A percentile compares a stretch with the other conserved stretches of the same genome.
Evolutionary conservation across 2,113 vertebrate genomes (phyloP).

Genomic region (Channa maculata): DNA sequence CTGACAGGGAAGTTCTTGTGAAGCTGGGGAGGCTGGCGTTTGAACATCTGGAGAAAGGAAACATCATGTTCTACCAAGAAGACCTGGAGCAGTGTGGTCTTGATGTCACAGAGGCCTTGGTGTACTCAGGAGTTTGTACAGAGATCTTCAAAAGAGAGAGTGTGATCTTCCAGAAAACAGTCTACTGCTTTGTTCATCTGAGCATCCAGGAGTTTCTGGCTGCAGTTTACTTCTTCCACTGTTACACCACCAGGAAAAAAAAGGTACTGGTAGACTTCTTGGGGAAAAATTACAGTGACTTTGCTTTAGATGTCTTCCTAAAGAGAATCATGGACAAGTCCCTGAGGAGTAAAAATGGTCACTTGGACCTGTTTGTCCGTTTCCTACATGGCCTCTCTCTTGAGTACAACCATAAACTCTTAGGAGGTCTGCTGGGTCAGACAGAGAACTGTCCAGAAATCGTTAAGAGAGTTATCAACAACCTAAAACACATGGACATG

Average conservation of each 20-base stretch:
- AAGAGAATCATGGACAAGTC: neutral
- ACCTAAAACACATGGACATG: neutral
- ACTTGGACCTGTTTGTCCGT: slow-evolving; percentile 24
- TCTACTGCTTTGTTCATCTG: too few relatives aligned
- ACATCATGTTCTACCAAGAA: slow-evolving; percentile 57
- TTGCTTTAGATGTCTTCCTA: neutral
- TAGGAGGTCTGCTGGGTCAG: neutral
- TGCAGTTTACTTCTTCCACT: neutral
- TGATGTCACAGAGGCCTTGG: too few relatives aligned
- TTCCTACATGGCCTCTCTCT: slow-evolving; percentile 5
- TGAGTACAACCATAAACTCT: too few relatives aligned
- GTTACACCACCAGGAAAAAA: neutral
- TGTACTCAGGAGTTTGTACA: too few relatives aligned
- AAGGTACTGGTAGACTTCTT: neutral
- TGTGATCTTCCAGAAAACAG: too few relatives aligned
- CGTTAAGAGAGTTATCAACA: neutral
- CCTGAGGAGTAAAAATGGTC: neutral
- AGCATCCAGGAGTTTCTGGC: too few relatives aligned
- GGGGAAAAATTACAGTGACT: neutral
- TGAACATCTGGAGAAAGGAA: slow-evolving; percentile 37
- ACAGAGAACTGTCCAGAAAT: neutral
- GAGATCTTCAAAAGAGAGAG: too few relatives aligned
- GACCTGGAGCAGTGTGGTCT: slow-evolving; percentile 25
- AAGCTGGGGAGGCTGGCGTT: slow-evolving; percentile 38
- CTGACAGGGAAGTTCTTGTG: too few relatives aligned